phyloP scores from a whole-genome alignment of 2,113 vertebrate species.

The Corythornis vintsioides region DNA sequence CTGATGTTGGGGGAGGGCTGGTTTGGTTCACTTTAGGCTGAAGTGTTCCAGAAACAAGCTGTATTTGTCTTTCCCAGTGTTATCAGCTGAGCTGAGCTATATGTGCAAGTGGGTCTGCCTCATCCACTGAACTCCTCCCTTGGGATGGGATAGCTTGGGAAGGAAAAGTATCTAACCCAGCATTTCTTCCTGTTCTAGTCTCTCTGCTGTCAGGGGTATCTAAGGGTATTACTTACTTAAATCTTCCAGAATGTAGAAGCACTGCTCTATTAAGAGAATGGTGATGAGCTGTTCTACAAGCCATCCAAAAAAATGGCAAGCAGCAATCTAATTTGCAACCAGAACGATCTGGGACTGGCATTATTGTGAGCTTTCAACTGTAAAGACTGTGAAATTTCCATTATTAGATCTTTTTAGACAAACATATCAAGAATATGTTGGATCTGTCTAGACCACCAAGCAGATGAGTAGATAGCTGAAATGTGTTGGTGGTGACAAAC shows the following conservation, averaged over 20 bases:
- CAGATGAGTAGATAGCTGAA: neutral
- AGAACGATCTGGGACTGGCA: neutral
- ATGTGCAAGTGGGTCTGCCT: accelerated
- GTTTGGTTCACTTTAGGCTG: neutral
- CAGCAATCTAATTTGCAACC: neutral
- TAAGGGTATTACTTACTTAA: neutral
- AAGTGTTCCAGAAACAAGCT: neutral
- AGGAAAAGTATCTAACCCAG: neutral
- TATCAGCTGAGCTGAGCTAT: neutral
- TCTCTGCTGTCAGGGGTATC: neutral
- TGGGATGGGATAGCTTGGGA: neutral
- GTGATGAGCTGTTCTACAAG: neutral
- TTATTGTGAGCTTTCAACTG: neutral
- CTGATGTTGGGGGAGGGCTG: neutral
- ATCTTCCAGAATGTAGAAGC: neutral
- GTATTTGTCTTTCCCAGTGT: neutral
- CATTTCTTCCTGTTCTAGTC: neutral
- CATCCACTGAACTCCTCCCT: neutral
- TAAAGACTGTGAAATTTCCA: neutral
- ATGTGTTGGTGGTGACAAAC: neutral
- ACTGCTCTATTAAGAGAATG: neutral
- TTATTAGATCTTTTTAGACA: neutral
- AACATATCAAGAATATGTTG: neutral
- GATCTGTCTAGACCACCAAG: neutral
- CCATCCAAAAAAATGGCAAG: neutral